A percentile compares a stretch with the other conserved stretches of the same genome.
These are phyloP conservation scores for Bungarus multicinctus DNA, from an alignment of 2,113 vertebrate species.

Conservation along the genomic window DNA sequence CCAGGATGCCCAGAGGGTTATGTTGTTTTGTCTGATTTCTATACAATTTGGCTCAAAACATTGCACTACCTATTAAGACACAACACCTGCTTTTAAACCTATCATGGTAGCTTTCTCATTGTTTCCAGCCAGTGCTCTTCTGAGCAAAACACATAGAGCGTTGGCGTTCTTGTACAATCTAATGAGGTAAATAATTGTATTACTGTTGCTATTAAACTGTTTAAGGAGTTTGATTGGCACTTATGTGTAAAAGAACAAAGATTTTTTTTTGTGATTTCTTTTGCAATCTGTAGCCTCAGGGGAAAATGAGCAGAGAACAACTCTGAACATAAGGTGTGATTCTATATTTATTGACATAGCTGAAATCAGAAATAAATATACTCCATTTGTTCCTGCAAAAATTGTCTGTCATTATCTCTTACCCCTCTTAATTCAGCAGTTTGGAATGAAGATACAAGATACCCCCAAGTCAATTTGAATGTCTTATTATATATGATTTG, in stretches of 20 bases:
- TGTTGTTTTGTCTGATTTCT: conserved; percentile 16
- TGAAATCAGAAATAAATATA: not conserved
- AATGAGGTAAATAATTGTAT: not conserved
- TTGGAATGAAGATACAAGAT: not conserved
- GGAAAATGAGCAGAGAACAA: not conserved
- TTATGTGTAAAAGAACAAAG: conserved; percentile 12
- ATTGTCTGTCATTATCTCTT: not conserved
- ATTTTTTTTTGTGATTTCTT: not conserved
- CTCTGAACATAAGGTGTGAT: not conserved
- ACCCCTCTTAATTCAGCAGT: too few relatives aligned
- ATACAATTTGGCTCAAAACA: not conserved
- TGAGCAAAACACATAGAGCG: not conserved
- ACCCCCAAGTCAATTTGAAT: not conserved
- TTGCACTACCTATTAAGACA: not conserved
- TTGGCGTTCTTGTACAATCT: not conserved
- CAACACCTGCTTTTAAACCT: not conserved
- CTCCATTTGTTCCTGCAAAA: not conserved
- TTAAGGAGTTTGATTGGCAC: not conserved
- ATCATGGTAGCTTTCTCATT: not conserved
- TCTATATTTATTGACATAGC: conserved; percentile 3
- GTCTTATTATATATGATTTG: not conserved
- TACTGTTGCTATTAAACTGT: not conserved
- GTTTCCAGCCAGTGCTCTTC: rapidly evolving
- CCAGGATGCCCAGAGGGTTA: not conserved
- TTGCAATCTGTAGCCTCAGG: not conserved